Evolutionary conservation across 35 echinoderm and acorn worm species (phyloP), one percentile per base, ranked within the genome.

Genomic region (Holothuria glaberrima): DNA sequence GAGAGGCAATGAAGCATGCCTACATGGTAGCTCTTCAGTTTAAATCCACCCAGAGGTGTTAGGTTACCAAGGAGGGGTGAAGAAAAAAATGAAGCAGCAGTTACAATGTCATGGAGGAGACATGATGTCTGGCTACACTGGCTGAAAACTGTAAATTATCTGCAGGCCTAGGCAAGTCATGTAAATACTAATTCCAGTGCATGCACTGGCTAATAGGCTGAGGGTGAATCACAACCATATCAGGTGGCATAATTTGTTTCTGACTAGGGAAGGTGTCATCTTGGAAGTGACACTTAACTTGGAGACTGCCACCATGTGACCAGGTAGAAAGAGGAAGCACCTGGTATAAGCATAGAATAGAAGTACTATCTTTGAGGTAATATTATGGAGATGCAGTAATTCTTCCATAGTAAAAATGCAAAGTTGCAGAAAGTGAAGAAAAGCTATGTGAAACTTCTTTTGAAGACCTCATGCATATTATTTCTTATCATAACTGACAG

Each of bases 31-130:
- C 44, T 48, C 74, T 50, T 48, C 74, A 78, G 74, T 78, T 54
- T 54, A 27, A 78, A 78, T 18, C 74, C 74, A 78, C 74, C 35
- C 74, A 50, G 41, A 78, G 74, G 74, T 78, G 74, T 78, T 48
- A 48, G 74, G 50, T 78, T 78, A 78, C 74, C 27, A 78, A 26
- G 74, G 20, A 48, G 12, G 46, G 74, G 50, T 54, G 50, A 9
- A 48, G 50, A 48, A 48, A 48, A 45, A 78, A 48, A 78, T 78
- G 50, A 78, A 78, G 38, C 41, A 78, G 74, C 74, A 78, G 74
- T 78, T 78, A 78, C 74, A 50, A 78, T 78, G 74, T 78, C 74
- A 78, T 41, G 74, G 38, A 41, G 74, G 74, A 78, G 74, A 78
- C 74, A 78, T 25, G n/a, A 78, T 48, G 74, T 78, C 74, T 78